phyloP scores from a whole-genome alignment of 1,140 invertebrate species.

The Archivesica marissinica region DNA sequence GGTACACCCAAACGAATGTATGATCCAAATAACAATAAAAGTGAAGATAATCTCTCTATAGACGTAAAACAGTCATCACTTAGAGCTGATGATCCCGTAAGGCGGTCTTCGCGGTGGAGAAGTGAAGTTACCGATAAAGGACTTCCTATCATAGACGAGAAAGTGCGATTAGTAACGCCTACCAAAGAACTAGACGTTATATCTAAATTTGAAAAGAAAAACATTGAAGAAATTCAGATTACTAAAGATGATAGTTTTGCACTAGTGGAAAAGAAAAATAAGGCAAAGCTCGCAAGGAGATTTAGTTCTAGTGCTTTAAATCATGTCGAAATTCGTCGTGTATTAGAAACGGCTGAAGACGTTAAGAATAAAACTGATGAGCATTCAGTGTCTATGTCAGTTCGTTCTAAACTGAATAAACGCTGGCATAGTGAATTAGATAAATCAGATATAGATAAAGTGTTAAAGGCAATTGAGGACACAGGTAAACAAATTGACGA shows the following conservation, averaged over 20 bases:
- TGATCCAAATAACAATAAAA: slow-evolving; percentile 42
- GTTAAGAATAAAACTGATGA: slow-evolving; percentile 60
- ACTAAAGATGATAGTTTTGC: slow-evolving; percentile 47
- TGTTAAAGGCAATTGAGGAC: slow-evolving; percentile 80
- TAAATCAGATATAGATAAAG: slow-evolving; percentile 76
- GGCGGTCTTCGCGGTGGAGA: slow-evolving; percentile 65
- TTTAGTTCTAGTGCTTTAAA: slow-evolving; percentile 72
- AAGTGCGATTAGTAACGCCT: slow-evolving; percentile 65
- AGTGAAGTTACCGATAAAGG: slow-evolving; percentile 62
- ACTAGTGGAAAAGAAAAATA: slow-evolving; percentile 58
- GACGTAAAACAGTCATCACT: slow-evolving; percentile 12
- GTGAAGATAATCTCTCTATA: slow-evolving; percentile 58
- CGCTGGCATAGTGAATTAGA: slow-evolving; percentile 74
- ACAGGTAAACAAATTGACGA: slow-evolving; percentile 70
- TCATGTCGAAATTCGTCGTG: slow-evolving; percentile 67
- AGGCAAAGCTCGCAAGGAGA: slow-evolving; percentile 67
- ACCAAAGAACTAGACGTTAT: slow-evolving; percentile 59
- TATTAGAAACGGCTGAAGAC: slow-evolving; percentile 63
- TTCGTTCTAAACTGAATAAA: slow-evolving; percentile 71
- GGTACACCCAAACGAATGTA: slow-evolving; percentile 36
- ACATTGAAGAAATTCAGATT: slow-evolving; percentile 7
- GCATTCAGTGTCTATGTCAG: slow-evolving; percentile 68
- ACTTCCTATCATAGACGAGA: slow-evolving; percentile 76
- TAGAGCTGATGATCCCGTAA: slow-evolving; percentile 21
- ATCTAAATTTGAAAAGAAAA: slow-evolving; percentile 24